Conservation (phyloP, 2,797 vertebrate genomes). For the Thunnus albacares region DNA sequence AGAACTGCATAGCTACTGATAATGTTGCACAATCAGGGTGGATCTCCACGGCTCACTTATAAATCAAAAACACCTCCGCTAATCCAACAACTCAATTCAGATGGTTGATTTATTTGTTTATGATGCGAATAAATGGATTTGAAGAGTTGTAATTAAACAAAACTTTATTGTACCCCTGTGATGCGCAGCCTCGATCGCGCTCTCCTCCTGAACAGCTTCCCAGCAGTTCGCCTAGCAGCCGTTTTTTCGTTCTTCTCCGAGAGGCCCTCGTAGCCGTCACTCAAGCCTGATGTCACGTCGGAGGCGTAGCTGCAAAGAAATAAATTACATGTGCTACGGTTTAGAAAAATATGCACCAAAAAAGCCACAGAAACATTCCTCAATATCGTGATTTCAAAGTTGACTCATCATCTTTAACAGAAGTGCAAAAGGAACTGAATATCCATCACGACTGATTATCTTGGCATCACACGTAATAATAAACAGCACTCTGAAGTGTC, state of each 20-base stretch:
- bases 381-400: constrained; percentile 17
- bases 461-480: constrained; percentile 20
- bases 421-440: background rate
- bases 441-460: constrained; percentile 17
- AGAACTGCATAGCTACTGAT: constrained; percentile 35
- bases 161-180: constrained; percentile 87
- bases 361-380: constrained; percentile 8
- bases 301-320: constrained; percentile 89
- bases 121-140: background rate
- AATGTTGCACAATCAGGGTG: constrained; percentile 44
- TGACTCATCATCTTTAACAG: constrained; percentile 23
- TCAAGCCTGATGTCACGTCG: constrained; percentile 92
- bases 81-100: constrained; percentile 22
- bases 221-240: constrained; percentile 78
- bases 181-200: constrained; percentile 93
- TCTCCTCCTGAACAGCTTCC: constrained; percentile 91
- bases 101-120: constrained; percentile 62
- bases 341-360: constrained; percentile 18
- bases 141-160: constrained; percentile 9
- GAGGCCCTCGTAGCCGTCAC: constrained; percentile 91
- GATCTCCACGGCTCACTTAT: constrained; percentile 28
- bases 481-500: constrained; percentile 43
- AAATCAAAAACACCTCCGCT: constrained; percentile 28
- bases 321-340: background rate
- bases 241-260: constrained; percentile 83